Conservation (phyloP, 2,888 invertebrate species). For the Cephus pulcher region DNA sequence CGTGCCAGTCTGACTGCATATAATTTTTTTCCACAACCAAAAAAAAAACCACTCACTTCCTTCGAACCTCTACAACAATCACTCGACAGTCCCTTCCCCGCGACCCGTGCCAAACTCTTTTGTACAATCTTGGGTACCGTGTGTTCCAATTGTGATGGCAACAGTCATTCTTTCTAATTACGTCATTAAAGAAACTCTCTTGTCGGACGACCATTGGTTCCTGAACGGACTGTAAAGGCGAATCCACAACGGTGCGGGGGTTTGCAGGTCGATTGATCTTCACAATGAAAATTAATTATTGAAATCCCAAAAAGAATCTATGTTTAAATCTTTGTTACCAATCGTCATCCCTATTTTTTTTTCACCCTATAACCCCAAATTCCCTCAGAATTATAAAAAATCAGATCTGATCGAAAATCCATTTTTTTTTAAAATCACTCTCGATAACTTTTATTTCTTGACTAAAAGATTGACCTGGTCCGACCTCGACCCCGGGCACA, state of each 20-base stretch:
- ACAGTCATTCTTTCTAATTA: background rate
- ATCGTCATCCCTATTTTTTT: background rate
- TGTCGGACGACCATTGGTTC: constrained; percentile 36
- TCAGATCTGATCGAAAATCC: background rate
- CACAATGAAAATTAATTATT: background rate
- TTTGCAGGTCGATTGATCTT: constrained; percentile 4
- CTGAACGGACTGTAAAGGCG: constrained; percentile 1
- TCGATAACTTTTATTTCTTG: background rate
- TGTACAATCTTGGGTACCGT: background rate
- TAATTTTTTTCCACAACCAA: background rate
- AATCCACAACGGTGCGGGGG: constrained; percentile 67
- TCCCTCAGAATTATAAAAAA: background rate
- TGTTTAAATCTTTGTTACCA: background rate
- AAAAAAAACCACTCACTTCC: background rate
- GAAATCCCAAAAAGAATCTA: background rate
- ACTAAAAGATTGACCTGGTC: background rate
- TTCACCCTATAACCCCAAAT: background rate
- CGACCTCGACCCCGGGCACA: background rate
- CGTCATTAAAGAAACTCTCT: background rate
- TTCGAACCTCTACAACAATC: constrained; percentile 11
- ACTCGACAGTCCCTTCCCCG: background rate
- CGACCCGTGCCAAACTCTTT: background rate
- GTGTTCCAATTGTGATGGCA: background rate
- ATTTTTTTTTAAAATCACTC: no score
- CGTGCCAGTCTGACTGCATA: background rate